Conservation (phyloP, 2,888 invertebrate genomes). For the Lomographa bimaculata region DNA sequence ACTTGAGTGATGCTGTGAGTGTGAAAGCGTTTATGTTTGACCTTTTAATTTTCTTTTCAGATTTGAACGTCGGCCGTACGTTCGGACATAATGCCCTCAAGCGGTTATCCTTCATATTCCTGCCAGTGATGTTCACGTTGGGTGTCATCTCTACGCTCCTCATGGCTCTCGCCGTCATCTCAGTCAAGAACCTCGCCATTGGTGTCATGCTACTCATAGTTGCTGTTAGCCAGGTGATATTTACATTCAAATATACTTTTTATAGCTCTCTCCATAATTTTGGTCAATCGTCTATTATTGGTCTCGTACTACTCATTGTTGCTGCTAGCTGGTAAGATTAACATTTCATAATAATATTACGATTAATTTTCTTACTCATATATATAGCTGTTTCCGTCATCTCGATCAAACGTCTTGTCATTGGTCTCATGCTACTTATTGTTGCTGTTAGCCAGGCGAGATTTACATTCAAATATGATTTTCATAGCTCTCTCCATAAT, state of each 20-base stretch:
- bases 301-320: no score
- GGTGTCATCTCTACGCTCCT: conserved; percentile 89
- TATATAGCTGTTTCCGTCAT: no score
- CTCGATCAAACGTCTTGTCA: conserved; percentile 88
- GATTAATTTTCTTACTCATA: no score
- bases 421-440: conserved; percentile 86
- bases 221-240: conserved; percentile 81
- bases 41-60: conserved; percentile 52
- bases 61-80: conserved; percentile 84
- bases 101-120: conserved; percentile 87
- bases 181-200: conserved; percentile 89
- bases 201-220: conserved; percentile 86
- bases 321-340: no score
- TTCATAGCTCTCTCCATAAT: no score
- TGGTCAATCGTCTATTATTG: no score
- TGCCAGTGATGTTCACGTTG: conserved; percentile 90
- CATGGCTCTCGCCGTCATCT: conserved; percentile 87
- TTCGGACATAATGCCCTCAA: conserved; percentile 89
- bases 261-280: no score
- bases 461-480: no score
- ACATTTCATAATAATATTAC: no score
- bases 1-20: no score
- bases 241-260: neutral
- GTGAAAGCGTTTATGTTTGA: no score
- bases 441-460: conserved; percentile 84